Base-by-base conservation (phyloP, 2,797 vertebrate genomes). In the Rhinogobio ventralis region DNA sequence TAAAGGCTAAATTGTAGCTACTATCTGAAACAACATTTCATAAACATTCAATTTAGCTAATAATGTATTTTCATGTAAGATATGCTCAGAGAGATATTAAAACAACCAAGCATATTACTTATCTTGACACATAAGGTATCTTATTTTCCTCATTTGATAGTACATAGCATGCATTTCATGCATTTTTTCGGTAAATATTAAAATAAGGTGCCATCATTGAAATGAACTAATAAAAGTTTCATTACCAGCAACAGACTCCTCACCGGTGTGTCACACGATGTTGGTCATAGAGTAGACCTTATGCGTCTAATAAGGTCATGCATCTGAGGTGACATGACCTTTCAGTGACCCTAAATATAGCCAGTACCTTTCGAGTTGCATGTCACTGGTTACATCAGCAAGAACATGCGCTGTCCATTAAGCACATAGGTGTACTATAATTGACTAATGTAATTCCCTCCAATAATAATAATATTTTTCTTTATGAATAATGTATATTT, bases 321-420 rank as follows among this genome's bases (percentile, higher is more conserved):
- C 69, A 84, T 87, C 71, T 81, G 82, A 72, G 77, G 77, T 87
- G 81, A 81, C 81, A 84, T 60, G 71, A 84, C 74, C 82, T 80
- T 86, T 84, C 51, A 45, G 28, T 87, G 81, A 87, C 82, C 86
- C 82, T 87, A 87, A 87, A 80, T 87, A 83, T 87, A 87, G 82
- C 68, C 10, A 36, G 51, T 19, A 84, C 74, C 57, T 78, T 81
- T 49, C 17, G 15, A 14, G 67, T 74, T 33, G 23, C 33, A 86
- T 74, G 20, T 67, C 25, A 49, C 15, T 33, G 36, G n/a, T 55
- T 78, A 71, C 64, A 74, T 64, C 36, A 76, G 11, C 7, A 23
- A 51, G 13, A 64, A 66, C 71, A 83, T 51, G 5, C 51, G 3
- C 9, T 57, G 15, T 30, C 23, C 36, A 81, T 28, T 60, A 42